Evolutionary conservation across 2,888 invertebrate genomes (phyloP).

Genomic region (Lasioglossum figueresi): DNA sequence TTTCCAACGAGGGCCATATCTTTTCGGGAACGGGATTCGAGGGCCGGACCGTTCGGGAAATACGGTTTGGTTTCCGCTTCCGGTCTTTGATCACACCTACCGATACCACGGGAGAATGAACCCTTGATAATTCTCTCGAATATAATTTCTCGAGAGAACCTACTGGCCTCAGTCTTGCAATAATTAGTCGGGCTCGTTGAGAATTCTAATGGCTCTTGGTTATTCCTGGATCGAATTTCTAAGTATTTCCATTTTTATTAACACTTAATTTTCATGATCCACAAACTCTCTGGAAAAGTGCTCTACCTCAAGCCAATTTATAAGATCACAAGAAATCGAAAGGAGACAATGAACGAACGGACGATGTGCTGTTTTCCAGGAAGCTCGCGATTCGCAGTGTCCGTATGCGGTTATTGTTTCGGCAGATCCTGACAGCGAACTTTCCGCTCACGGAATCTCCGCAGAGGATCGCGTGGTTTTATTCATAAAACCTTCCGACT

Average conservation of each 20-base stretch:
- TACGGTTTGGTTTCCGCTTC: slow-evolving; percentile 34
- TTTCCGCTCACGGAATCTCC: not conserved
- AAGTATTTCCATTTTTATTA: not conserved
- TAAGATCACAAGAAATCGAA: not conserved
- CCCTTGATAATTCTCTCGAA: not conserved
- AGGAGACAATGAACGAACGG: not conserved
- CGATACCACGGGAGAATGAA: not conserved
- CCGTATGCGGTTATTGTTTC: not conserved
- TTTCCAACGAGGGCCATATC: slow-evolving; percentile 44
- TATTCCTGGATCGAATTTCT: not conserved
- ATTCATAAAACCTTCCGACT: slow-evolving; percentile 36
- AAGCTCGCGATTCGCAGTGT: not conserved
- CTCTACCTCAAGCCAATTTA: not conserved
- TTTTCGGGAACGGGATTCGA: slow-evolving; percentile 20
- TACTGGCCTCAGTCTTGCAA: not conserved
- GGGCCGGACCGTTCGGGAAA: slow-evolving; percentile 10
- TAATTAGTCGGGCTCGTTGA: not conserved
- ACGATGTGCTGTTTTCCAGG: not conserved
- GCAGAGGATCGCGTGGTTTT: slow-evolving; percentile 14
- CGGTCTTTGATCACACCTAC: slow-evolving; percentile 16
- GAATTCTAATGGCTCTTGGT: not conserved
- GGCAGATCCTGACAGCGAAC: not conserved
- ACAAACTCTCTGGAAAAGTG: not conserved
- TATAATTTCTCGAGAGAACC: not conserved
- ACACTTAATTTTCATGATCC: not conserved